These are phyloP conservation scores for Rotaria sp. DNA, from an alignment of 2,888 invertebrate genomes.

Conservation along the genomic window DNA sequence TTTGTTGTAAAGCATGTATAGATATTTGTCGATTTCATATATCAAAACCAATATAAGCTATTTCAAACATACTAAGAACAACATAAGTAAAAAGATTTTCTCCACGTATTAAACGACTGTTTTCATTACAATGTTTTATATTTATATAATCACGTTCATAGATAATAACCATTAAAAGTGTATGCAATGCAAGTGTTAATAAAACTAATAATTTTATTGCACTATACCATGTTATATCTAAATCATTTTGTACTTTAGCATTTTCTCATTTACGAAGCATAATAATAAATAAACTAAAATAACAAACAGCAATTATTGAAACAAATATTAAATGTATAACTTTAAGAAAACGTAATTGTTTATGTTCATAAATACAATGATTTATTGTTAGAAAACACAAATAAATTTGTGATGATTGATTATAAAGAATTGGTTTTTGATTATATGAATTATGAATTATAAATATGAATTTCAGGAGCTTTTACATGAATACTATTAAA, in stretches of 20 bases:
- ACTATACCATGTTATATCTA: neutral
- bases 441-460: neutral
- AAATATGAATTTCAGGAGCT: neutral
- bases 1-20: neutral
- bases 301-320: neutral
- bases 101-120: neutral
- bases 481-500: neutral
- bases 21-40: neutral
- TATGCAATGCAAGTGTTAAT: neutral
- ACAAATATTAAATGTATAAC: neutral
- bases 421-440: neutral
- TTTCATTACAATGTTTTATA: neutral
- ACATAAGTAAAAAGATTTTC: neutral
- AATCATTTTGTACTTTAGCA: neutral
- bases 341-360: neutral
- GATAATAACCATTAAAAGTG: neutral
- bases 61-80: neutral
- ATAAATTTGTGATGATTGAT: neutral
- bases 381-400: neutral
- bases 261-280: neutral
- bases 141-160: neutral
- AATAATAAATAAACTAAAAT: neutral
- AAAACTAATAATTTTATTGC: neutral
- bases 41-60: constrained; percentile 1
- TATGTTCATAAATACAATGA: constrained; percentile 6